Evolutionary conservation across 1,140 invertebrate species (phyloP).

Genomic region (Lordiphosa mommai): DNA sequence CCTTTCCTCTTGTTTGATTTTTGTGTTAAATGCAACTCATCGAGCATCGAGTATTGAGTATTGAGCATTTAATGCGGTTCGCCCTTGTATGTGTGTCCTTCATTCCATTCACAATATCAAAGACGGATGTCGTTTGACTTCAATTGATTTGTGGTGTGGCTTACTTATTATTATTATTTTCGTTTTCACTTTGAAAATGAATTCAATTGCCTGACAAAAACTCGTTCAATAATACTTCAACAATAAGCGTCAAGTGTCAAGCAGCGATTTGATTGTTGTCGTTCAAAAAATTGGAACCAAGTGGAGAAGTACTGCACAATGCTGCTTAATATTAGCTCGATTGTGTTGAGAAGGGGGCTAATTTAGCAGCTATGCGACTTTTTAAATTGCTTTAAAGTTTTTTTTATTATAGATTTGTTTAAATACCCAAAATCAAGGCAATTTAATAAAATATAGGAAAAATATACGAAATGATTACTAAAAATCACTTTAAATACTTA

Average conservation of each 20-base stretch:
- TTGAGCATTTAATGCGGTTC: conserved; percentile 14
- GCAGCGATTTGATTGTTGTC: conserved; percentile 33
- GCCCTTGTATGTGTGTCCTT: conserved; percentile 25
- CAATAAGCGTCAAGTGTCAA: conserved; percentile 49
- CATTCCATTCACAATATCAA: conserved; percentile 4
- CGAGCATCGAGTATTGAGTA: conserved; percentile 27
- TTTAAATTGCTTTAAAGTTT: too few relatives aligned
- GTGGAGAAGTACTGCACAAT: too few relatives aligned
- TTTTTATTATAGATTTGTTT: too few relatives aligned
- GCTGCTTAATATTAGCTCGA: too few relatives aligned
- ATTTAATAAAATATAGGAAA: too few relatives aligned
- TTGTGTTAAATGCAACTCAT: conserved; percentile 59
- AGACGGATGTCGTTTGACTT: conserved; percentile 36
- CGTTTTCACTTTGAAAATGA: conserved; percentile 36
- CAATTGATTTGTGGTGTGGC: conserved; percentile 24
- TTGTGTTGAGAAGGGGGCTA: too few relatives aligned
- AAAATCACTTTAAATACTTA: too few relatives aligned
- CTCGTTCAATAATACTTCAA: conserved; percentile 51
- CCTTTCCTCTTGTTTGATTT: conserved; percentile 6
- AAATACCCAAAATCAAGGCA: too few relatives aligned
- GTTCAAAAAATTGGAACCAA: too few relatives aligned
- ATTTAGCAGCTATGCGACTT: too few relatives aligned
- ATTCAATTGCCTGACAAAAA: conserved; percentile 68
- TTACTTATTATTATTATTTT: conserved; percentile 7
- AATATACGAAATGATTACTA: too few relatives aligned